Conservation (phyloP, 2,888 invertebrate genomes). For the Tetragonula carbonaria region DNA sequence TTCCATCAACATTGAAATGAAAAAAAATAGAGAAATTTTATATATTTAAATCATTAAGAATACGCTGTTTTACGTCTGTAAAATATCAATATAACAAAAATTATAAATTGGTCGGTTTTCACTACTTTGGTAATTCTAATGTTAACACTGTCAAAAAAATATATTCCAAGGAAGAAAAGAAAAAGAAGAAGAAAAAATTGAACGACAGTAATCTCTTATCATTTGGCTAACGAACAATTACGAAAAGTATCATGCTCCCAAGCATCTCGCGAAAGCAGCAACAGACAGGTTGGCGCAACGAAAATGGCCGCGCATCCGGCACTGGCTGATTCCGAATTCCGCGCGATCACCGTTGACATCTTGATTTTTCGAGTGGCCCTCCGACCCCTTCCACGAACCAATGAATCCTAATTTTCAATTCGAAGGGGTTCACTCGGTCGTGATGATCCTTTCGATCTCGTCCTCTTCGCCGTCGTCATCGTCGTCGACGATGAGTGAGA, state of each 20-base stretch:
- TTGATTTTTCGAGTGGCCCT: conserved; percentile 74
- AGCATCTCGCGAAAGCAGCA: conserved; percentile 20
- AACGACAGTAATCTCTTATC: too few relatives aligned
- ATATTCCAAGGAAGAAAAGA: neutral
- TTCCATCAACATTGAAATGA: too few relatives aligned
- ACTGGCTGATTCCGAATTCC: conserved; percentile 73
- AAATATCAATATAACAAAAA: too few relatives aligned
- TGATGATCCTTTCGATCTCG: conserved; percentile 69
- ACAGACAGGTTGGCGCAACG: neutral
- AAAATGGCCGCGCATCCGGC: conserved; percentile 66
- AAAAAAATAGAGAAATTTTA: too few relatives aligned
- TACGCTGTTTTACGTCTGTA: too few relatives aligned
- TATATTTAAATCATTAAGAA: too few relatives aligned
- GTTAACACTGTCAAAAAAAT: too few relatives aligned
- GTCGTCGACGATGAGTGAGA: conserved; percentile 11
- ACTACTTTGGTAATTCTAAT: too few relatives aligned
- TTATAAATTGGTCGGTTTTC: too few relatives aligned
- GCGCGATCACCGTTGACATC: conserved; percentile 63
- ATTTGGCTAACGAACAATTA: neutral
- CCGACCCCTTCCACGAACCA: conserved; percentile 72
- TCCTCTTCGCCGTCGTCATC: neutral
- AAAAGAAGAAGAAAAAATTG: too few relatives aligned
- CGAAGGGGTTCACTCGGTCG: conserved; percentile 64
- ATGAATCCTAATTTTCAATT: conserved; percentile 75
- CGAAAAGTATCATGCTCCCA: neutral